These are phyloP conservation scores for Hipparchia sbordonii DNA, from an alignment of 2,888 invertebrate species.

Conservation along the genomic window DNA sequence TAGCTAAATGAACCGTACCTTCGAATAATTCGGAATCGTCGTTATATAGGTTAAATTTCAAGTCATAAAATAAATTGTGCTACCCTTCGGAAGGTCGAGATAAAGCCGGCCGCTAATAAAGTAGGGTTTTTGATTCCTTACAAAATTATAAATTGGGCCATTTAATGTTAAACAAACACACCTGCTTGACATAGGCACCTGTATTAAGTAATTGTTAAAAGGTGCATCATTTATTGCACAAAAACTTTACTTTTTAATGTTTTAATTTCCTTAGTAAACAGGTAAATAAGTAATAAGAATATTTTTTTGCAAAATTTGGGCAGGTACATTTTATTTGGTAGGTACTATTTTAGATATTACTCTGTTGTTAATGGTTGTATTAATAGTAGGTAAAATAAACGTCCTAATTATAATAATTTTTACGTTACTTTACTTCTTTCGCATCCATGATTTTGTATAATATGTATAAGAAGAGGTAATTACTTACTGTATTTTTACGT, in stretches of 20 bases:
- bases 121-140: slow-evolving; percentile 19
- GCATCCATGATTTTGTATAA: no score
- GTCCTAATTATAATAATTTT: no score
- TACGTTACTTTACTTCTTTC: no score
- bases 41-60: neutral
- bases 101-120: slow-evolving; percentile 33
- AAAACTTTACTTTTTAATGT: neutral
- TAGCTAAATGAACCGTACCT: no score
- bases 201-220: slow-evolving; percentile 41
- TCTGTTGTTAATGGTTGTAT: no score
- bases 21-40: neutral
- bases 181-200: slow-evolving; percentile 58
- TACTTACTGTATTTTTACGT: no score
- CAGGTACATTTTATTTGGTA: no score
- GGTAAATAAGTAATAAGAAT: neutral
- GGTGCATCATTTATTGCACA: slow-evolving; percentile 23
- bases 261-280: neutral
- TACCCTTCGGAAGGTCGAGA: slow-evolving; percentile 25
- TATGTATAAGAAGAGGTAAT: no score
- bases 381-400: no score
- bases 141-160: slow-evolving; percentile 55
- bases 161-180: slow-evolving; percentile 64
- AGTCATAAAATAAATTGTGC: slow-evolving; percentile 27
- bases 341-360: no score
- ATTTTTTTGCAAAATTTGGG: no score